Base-by-base conservation (phyloP, 2,888 invertebrate genomes). In the Agrenia bidenticulata region DNA sequence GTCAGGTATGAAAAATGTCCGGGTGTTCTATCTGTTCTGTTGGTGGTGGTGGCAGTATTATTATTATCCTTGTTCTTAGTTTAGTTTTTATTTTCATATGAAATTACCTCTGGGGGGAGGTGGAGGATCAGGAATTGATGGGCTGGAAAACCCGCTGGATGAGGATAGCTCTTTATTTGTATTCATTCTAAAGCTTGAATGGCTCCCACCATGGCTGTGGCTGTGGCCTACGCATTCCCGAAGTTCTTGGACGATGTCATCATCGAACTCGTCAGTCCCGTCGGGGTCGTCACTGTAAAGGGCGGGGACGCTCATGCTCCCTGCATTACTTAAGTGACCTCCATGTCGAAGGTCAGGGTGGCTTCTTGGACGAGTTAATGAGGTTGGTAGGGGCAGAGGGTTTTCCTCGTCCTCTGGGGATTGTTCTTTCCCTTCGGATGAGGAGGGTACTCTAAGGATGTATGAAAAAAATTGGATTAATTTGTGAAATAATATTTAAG, bases 111-210 rank as follows among this genome's bases (percentile, higher is more conserved):
- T 56, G n/a, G 76, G 76, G 1, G 76, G 76, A n/a, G 74, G 76
- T 2, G 76, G 76, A 26, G 74, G 74, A 26, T 76, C 74, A 51
- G 74, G 74, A 49, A 74, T 74, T 39, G 71, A 69, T 19, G 76
- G 76, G 53, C 72, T 72, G 1, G 73, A 73, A 53, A 73, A 76
- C 32, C 76, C 76, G 64, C 73, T 73, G 4, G 76, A 76, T 1
- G 72, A 69, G 11, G 73, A 73, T 27, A 70, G 58, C 61, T 76
- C 76, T 61, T 74, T 70, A 61, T 63, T 72, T 39, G 64, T 62
- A 54, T 67, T 66, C 72, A 72, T 72, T 27, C 72, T 59, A 26
- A 67, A 72, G 21, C 66, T 66, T 39, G 69, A 67, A 42, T 66
- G 64, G 55, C 69, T 69, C 26, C 67, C 66, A 51, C 58, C 63